Percentiles rank a stretch among this genome's conserved stretches.
Evolutionary conservation across 1,140 invertebrate genomes (phyloP).

Genomic region (Sycobia sp.): DNA sequence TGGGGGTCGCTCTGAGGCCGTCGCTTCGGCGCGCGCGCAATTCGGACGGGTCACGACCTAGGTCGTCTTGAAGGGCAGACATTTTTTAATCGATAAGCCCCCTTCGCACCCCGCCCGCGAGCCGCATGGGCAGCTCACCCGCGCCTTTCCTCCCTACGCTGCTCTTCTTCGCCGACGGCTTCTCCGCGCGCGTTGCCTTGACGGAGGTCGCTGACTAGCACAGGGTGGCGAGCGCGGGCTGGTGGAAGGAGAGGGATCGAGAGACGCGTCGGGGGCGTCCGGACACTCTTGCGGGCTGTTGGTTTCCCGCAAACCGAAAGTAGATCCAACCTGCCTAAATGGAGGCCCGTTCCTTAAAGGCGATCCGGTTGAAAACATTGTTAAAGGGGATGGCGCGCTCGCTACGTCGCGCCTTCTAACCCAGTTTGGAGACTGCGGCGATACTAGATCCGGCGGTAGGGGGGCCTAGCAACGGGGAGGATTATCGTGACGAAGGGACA

Average conservation of each 20-base stretch:
- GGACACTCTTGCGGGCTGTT: conserved; percentile 13
- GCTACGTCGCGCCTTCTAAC: background rate
- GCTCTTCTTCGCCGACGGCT: conserved; percentile 27
- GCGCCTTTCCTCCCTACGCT: conserved; percentile 31
- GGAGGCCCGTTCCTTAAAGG: conserved; percentile 59
- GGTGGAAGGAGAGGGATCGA: conserved; percentile 39
- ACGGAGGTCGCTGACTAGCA: conserved; percentile 41
- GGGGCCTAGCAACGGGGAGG: no score
- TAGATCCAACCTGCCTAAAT: conserved; percentile 52
- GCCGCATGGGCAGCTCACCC: no score
- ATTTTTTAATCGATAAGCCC: conserved; percentile 63
- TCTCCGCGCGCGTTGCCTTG: conserved; percentile 19
- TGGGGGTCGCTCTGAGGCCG: no score
- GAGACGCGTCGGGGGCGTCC: conserved; percentile 6
- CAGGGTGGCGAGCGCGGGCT: background rate
- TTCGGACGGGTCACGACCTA: conserved; percentile 61
- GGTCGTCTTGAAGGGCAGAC: conserved; percentile 63
- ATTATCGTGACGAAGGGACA: no score
- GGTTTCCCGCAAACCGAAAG: background rate
- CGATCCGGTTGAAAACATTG: conserved; percentile 57
- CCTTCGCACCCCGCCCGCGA: conserved; percentile 40
- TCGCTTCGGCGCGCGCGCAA: no score
- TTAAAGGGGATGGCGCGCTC: conserved; percentile 54
- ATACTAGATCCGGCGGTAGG: no score
- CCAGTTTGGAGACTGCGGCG: no score